phyloP scores from a whole-genome alignment of 2,113 vertebrate genomes.

The Tetrao urogallus region DNA sequence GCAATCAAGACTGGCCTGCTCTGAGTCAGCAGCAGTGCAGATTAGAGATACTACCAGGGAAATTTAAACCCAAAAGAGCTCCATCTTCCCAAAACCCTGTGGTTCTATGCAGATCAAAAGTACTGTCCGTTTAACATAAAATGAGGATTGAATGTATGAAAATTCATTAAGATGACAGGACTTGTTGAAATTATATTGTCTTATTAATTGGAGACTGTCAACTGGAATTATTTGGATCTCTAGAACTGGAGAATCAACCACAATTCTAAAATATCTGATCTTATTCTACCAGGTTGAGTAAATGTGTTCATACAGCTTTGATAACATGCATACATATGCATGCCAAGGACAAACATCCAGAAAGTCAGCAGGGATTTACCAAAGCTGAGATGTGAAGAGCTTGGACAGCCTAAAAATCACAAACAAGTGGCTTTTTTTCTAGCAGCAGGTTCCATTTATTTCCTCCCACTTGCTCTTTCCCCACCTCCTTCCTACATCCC shows the following conservation, averaged over 20 bases:
- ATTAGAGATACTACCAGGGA: neutral
- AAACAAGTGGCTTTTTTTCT: slow-evolving; percentile 45
- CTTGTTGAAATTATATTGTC: neutral
- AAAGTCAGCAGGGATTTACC: neutral
- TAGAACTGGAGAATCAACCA: neutral
- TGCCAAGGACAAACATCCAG: slow-evolving; percentile 26
- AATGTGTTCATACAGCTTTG: slow-evolving; percentile 1
- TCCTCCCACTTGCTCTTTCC: slow-evolving; percentile 48
- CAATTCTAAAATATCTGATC: neutral
- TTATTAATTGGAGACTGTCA: neutral
- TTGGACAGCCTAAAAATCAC: slow-evolving; percentile 23
- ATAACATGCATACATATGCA: neutral
- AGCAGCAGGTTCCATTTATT: slow-evolving; percentile 51
- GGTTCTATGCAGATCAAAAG: slow-evolving; percentile 30
- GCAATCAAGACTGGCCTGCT: neutral
- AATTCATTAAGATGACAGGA: slow-evolving; percentile 14
- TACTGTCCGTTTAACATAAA: slow-evolving; percentile 21
- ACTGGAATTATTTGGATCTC: neutral
- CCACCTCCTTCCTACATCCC: slow-evolving; percentile 57
- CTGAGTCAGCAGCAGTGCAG: slow-evolving; percentile 1
- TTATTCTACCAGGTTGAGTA: neutral
- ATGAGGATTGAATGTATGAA: neutral
- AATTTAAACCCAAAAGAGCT: neutral
- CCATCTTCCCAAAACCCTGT: neutral
- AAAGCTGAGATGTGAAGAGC: slow-evolving; percentile 10